phyloP scores from a whole-genome alignment of 2,113 vertebrate species.

The Polyodon spathula region DNA sequence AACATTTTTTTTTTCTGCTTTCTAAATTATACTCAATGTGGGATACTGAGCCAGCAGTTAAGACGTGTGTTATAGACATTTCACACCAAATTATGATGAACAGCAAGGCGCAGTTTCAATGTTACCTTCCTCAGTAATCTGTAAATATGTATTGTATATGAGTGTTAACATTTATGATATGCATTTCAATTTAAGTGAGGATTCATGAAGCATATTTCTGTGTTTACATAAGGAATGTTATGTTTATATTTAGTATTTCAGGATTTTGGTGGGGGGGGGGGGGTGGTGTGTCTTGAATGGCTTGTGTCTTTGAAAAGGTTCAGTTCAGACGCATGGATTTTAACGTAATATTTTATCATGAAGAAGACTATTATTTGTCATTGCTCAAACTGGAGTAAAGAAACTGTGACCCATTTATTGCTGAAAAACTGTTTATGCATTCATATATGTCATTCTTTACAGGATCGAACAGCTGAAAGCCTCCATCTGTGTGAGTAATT shows the following conservation, averaged over 20 bases:
- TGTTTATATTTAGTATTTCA: conserved; percentile 51
- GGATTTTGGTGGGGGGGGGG: conserved; percentile 20
- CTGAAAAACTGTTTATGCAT: not conserved
- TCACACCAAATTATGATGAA: conserved; percentile 80
- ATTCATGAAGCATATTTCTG: conserved; percentile 78
- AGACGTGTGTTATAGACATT: conserved; percentile 81
- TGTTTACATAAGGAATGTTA: conserved; percentile 73
- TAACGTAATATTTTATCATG: conserved; percentile 1
- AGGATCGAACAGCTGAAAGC: not conserved
- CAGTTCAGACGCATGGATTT: conserved; percentile 14
- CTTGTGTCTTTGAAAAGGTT: conserved; percentile 1
- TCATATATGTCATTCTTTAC: conserved; percentile 2
- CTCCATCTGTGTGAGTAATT: not conserved
- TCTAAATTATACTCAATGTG: conserved; percentile 35
- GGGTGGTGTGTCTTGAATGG: not conserved
- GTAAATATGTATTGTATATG: conserved; percentile 96
- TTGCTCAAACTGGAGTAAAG: not conserved
- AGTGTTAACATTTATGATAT: conserved; percentile 92
- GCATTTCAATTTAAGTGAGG: conserved; percentile 87
- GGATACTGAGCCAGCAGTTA: conserved; percentile 73
- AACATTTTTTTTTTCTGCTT: conserved; percentile 23
- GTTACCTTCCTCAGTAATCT: conserved; percentile 83
- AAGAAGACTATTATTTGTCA: not conserved
- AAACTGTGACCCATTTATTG: not conserved
- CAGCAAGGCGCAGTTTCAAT: conserved; percentile 66